Conservation (phyloP, 2,888 invertebrate genomes). For the Zaprionus lineosus region DNA sequence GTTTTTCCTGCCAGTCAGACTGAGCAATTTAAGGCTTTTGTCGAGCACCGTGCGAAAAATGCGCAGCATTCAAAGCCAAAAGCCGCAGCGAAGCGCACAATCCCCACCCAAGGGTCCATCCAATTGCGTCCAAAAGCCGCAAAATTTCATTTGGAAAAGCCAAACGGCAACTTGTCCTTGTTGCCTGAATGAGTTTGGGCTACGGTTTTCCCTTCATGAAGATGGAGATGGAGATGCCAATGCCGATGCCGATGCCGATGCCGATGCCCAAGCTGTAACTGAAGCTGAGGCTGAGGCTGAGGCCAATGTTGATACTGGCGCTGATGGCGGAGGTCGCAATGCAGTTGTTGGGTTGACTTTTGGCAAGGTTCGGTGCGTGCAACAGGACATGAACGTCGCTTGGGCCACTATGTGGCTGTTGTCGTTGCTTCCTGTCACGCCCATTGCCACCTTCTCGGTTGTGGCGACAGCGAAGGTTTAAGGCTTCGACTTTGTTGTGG, state of each 20-base stretch:
- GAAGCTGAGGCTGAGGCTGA: too few species aligned
- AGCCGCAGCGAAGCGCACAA: slow-evolving; percentile 42
- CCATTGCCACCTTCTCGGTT: slow-evolving; percentile 3
- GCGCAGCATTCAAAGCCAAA: slow-evolving; percentile 43
- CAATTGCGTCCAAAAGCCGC: slow-evolving; percentile 52
- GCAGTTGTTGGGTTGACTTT: slow-evolving; percentile 23
- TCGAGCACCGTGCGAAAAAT: slow-evolving; percentile 30
- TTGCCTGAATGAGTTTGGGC: slow-evolving; percentile 29
- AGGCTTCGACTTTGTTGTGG: slow-evolving; percentile 21
- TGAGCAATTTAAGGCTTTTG: slow-evolving; percentile 37
- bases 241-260: too few species aligned
- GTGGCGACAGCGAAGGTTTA: neutral
- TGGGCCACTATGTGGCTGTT: too few species aligned
- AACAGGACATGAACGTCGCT: too few species aligned
- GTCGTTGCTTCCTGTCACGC: too few species aligned
- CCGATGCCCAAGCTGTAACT: too few species aligned
- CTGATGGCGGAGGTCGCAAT: too few species aligned
- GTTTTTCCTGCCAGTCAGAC: slow-evolving; percentile 9
- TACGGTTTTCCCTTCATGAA: too few species aligned
- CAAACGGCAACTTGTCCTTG: slow-evolving; percentile 53
- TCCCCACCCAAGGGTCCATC: slow-evolving; percentile 6
- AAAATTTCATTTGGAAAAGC: slow-evolving; percentile 62
- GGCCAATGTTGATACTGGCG: too few species aligned
- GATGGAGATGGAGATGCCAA: slow-evolving; percentile 5
- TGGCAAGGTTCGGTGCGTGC: slow-evolving; percentile 22